Conservation (phyloP, 2,888 invertebrate genomes). For the Caenorhabditis drosophilae region DNA sequence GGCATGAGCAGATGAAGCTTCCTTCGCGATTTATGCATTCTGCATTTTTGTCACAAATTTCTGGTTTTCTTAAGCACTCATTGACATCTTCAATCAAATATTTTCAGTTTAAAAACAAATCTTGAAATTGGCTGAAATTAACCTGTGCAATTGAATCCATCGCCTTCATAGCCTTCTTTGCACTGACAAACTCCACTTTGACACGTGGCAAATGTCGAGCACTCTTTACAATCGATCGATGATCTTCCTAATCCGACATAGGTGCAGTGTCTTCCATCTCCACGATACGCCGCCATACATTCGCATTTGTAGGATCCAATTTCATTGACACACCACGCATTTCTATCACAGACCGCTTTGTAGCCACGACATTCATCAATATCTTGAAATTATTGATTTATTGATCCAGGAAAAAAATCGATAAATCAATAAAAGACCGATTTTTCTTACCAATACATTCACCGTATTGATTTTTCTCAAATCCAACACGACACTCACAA, state of each 20-base stretch:
- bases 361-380: slow-evolving; percentile 61
- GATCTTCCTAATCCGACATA: slow-evolving; percentile 63
- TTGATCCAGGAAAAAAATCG: neutral
- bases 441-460: slow-evolving; percentile 55
- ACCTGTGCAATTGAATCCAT: slow-evolving; percentile 66
- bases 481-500: slow-evolving; percentile 62
- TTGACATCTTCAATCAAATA: slow-evolving; percentile 63
- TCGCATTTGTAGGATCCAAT: slow-evolving; percentile 56
- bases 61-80: slow-evolving; percentile 56
- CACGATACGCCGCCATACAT: slow-evolving; percentile 63
- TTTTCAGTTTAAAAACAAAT: neutral
- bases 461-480: slow-evolving; percentile 51
- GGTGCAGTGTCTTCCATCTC: slow-evolving; percentile 58
- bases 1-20: slow-evolving; percentile 60
- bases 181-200: slow-evolving; percentile 61
- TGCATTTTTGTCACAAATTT: slow-evolving; percentile 61
- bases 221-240: slow-evolving; percentile 57
- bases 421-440: neutral
- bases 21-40: slow-evolving; percentile 62
- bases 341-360: slow-evolving; percentile 55
- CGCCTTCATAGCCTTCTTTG: slow-evolving; percentile 58
- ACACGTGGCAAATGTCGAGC: slow-evolving; percentile 54
- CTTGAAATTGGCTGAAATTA: neutral
- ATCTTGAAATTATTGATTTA: slow-evolving; percentile 36
- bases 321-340: slow-evolving; percentile 64